Percentiles rank a stretch among this genome's conserved stretches.
These are phyloP conservation scores for Chrysogorgia sp. DNA, from an alignment of 92 coral and sea anemone genomes.

Conservation along the genomic window DNA sequence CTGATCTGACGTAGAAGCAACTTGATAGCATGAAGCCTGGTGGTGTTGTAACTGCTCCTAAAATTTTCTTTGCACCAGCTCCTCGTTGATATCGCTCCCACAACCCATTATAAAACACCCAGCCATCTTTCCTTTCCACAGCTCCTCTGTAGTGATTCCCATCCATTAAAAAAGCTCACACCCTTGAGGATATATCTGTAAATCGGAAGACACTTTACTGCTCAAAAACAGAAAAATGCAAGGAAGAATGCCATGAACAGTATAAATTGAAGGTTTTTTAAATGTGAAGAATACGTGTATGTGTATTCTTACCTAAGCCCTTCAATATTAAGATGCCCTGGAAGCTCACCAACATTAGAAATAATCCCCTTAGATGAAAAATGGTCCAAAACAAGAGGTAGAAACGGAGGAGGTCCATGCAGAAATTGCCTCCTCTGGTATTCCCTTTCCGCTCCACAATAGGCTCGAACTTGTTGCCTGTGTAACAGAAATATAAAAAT, in stretches of 20 bases:
- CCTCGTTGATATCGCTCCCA: slow-evolving; percentile 34
- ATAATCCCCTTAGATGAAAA: too few relatives aligned
- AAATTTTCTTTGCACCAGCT: slow-evolving; percentile 33
- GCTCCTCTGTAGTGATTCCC: slow-evolving; percentile 53
- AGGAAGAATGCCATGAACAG: slow-evolving; percentile 11
- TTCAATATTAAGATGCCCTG: too few relatives aligned
- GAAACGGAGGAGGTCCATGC: too few relatives aligned
- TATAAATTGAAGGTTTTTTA: not conserved
- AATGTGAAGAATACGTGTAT: too few relatives aligned
- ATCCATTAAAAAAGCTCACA: slow-evolving; percentile 44
- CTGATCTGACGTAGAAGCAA: too few relatives aligned
- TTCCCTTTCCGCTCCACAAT: too few relatives aligned
- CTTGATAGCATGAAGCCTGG: slow-evolving; percentile 57
- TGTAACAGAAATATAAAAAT: too few relatives aligned
- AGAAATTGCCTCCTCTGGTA: too few relatives aligned
- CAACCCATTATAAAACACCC: slow-evolving; percentile 55
- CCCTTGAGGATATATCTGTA: slow-evolving; percentile 51
- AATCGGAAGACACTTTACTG: slow-evolving; percentile 17
- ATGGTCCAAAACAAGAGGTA: too few relatives aligned
- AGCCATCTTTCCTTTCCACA: slow-evolving; percentile 50
- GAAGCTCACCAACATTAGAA: too few relatives aligned
- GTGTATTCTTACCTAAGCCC: too few relatives aligned
- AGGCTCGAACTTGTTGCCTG: too few relatives aligned
- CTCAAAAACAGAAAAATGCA: not conserved
- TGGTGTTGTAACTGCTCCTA: slow-evolving; percentile 42